phyloP scores from a whole-genome alignment of 2,888 invertebrate genomes.

The Brachylomia viminalis region DNA sequence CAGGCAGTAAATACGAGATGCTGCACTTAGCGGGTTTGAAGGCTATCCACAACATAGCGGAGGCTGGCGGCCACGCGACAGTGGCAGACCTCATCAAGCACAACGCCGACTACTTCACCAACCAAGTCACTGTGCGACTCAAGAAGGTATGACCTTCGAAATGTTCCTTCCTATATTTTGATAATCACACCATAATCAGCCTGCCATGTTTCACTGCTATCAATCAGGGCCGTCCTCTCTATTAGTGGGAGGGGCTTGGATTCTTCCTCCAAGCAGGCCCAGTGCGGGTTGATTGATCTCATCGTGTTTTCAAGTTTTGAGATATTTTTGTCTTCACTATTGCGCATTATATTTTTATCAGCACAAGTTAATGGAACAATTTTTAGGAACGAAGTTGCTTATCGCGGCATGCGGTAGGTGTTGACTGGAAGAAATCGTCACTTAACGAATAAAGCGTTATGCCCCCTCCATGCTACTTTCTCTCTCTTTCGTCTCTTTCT shows the following conservation, averaged over 20 bases:
- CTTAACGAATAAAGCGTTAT: background rate
- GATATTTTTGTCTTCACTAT: background rate
- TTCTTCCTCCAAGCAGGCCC: background rate
- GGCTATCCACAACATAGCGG: slow-evolving; percentile 90
- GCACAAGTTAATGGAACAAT: background rate
- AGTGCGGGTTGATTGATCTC: background rate
- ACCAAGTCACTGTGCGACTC: slow-evolving; percentile 92
- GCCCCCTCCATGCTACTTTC: background rate
- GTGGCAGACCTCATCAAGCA: slow-evolving; percentile 91
- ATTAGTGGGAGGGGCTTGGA: too few relatives aligned
- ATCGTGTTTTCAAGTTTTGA: background rate
- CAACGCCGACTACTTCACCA: slow-evolving; percentile 94
- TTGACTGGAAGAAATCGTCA: background rate
- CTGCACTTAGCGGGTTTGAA: slow-evolving; percentile 91
- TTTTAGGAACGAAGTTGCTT: background rate
- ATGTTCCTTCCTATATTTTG: background rate
- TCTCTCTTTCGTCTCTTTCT: background rate
- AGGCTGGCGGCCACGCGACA: slow-evolving; percentile 88
- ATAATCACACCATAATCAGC: background rate
- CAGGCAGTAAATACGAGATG: slow-evolving; percentile 92
- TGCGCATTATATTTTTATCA: background rate
- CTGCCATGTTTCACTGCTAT: background rate
- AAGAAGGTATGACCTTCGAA: slow-evolving; percentile 83
- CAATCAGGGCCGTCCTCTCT: background rate
- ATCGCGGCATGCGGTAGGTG: background rate